Evolutionary conservation across 2,797 vertebrate genomes (phyloP).

Genomic region (Sebastes diaconus): DNA sequence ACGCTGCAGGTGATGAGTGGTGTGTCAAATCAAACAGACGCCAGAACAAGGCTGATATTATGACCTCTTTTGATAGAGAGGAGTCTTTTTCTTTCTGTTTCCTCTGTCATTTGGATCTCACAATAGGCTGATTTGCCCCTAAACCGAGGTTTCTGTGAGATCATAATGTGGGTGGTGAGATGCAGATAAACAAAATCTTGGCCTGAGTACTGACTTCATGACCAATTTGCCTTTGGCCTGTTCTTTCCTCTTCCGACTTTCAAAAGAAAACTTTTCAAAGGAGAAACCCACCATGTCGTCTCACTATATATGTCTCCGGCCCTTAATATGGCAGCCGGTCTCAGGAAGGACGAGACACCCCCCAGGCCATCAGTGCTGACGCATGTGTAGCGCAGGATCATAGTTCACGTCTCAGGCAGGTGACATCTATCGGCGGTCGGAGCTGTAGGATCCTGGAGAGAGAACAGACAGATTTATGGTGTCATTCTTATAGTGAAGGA

Average conservation of each 20-base stretch:
- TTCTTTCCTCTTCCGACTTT: not conserved
- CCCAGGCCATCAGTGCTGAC: not conserved
- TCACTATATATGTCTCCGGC: not conserved
- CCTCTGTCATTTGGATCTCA: conserved; percentile 17
- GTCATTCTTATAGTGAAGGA: conserved; percentile 24
- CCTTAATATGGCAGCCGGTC: not conserved
- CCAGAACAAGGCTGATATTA: conserved; percentile 21
- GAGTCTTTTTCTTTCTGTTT: conserved; percentile 9
- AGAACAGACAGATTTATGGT: conserved; percentile 48
- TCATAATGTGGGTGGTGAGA: conserved; percentile 30
- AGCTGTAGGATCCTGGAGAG: not conserved
- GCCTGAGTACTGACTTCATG: conserved; percentile 1
- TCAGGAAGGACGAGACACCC: not conserved
- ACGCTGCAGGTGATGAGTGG: conserved; percentile 27
- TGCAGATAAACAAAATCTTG: conserved; percentile 13
- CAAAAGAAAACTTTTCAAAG: not conserved
- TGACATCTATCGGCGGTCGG: conserved; percentile 9
- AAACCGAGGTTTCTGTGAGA: conserved; percentile 13
- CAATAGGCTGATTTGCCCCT: conserved; percentile 29
- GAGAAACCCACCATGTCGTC: not conserved
- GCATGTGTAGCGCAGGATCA: conserved; percentile 1
- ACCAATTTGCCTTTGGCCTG: not conserved
- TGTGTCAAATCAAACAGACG: conserved; percentile 34
- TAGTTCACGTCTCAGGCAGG: conserved; percentile 27
- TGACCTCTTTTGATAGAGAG: conserved; percentile 28